Conservation (phyloP, 2,888 invertebrate genomes). For the Autographa pulchrina region DNA sequence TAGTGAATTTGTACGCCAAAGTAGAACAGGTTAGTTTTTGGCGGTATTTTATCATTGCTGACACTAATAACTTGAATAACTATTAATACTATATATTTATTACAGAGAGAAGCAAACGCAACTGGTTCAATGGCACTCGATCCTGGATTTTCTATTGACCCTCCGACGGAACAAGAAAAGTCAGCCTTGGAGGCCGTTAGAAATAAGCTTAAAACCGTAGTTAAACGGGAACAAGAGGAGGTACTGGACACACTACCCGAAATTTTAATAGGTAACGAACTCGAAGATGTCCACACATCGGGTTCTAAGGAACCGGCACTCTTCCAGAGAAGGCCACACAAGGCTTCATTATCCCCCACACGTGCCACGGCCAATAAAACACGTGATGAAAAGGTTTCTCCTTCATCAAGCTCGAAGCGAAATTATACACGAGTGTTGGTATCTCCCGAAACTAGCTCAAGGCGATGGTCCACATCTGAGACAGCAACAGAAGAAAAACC, state of each 20-base stretch:
- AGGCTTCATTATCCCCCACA: conserved; percentile 59
- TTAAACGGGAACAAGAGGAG: conserved; percentile 62
- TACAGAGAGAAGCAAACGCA: conserved; percentile 75
- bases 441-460: conserved; percentile 75
- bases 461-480: conserved; percentile 61
- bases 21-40: conserved; percentile 87
- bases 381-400: conserved; percentile 33
- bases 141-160: conserved; percentile 53
- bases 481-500: conserved; percentile 62
- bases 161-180: conserved; percentile 59
- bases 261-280: conserved; percentile 77
- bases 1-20: conserved; percentile 91
- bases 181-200: conserved; percentile 74
- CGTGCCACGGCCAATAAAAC: conserved; percentile 44
- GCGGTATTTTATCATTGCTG: not conserved
- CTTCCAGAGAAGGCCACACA: conserved; percentile 82
- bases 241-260: conserved; percentile 77
- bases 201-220: conserved; percentile 77
- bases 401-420: conserved; percentile 61
- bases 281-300: conserved; percentile 74
- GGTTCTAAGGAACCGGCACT: conserved; percentile 83
- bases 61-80: not conserved
- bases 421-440: conserved; percentile 81
- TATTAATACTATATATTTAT: conserved; percentile 44
- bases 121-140: conserved; percentile 52